These are phyloP conservation scores for Yponomeuta malinellus DNA, from an alignment of 2,888 invertebrate species.

Conservation along the genomic window DNA sequence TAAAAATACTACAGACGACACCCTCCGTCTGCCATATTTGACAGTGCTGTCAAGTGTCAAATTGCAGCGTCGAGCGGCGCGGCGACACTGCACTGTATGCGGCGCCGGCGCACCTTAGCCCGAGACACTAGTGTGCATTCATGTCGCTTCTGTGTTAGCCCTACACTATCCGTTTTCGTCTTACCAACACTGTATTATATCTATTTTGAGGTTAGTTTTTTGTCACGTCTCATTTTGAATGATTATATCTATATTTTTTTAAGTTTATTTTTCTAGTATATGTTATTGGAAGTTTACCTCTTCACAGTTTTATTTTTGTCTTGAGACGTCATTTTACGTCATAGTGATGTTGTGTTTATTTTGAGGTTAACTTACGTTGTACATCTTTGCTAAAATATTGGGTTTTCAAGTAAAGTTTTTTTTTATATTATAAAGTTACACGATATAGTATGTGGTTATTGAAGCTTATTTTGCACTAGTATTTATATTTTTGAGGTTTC, in stretches of 20 bases:
- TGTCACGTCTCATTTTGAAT: background rate
- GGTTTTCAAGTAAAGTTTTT: background rate
- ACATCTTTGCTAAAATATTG: too few relatives aligned
- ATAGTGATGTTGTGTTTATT: too few relatives aligned
- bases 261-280: background rate
- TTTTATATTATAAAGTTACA: background rate
- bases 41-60: background rate
- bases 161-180: background rate
- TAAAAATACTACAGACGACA: too few relatives aligned
- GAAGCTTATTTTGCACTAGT: background rate
- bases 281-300: constrained; percentile 11
- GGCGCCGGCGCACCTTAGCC: background rate
- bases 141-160: constrained; percentile 15
- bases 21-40: background rate
- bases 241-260: background rate
- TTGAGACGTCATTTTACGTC: background rate
- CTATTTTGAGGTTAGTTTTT: background rate
- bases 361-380: too few relatives aligned
- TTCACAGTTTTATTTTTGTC: constrained; percentile 21
- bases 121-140: constrained; percentile 2
- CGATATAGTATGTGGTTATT: background rate
- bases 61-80: constrained; percentile 21
- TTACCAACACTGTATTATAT: background rate
- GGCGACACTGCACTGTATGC: constrained; percentile 9
- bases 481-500: background rate